These are phyloP conservation scores for Trichonephila inaurata DNA, from an alignment of 1,140 invertebrate species.

Conservation along the genomic window DNA sequence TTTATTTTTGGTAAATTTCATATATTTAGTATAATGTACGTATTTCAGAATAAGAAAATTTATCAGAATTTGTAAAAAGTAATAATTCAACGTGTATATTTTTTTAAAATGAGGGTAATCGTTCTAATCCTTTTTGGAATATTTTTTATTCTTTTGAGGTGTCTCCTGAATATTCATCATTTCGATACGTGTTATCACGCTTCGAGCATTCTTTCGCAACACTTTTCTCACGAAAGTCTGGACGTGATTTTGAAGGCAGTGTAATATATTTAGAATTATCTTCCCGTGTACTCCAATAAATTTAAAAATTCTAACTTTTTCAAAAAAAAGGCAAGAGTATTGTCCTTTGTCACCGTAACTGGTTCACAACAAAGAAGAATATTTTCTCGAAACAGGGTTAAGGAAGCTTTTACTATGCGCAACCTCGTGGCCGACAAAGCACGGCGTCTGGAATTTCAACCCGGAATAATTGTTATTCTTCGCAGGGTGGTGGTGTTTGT, in stretches of 20 bases:
- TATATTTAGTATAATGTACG: too few relatives aligned
- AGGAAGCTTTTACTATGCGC: slow-evolving; percentile 16
- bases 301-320: background rate
- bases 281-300: background rate
- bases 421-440: slow-evolving; percentile 9
- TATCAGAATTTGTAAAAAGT: too few relatives aligned
- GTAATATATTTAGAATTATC: background rate
- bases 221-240: background rate
- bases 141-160: too few relatives aligned
- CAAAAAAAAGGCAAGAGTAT: background rate
- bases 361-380: background rate
- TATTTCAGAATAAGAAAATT: too few relatives aligned
- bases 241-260: background rate
- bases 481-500: slow-evolving; percentile 29
- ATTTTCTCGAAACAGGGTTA: background rate
- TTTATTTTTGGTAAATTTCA: too few relatives aligned
- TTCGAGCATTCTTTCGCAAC: background rate
- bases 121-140: background rate
- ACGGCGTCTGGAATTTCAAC: slow-evolving; percentile 5
- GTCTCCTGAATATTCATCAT: background rate
- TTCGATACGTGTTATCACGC: background rate
- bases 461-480: background rate
- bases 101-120: background rate
- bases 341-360: background rate
- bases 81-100: too few relatives aligned